phyloP scores from a whole-genome alignment of 2,113 vertebrate genomes.

The Heterotis niloticus region DNA sequence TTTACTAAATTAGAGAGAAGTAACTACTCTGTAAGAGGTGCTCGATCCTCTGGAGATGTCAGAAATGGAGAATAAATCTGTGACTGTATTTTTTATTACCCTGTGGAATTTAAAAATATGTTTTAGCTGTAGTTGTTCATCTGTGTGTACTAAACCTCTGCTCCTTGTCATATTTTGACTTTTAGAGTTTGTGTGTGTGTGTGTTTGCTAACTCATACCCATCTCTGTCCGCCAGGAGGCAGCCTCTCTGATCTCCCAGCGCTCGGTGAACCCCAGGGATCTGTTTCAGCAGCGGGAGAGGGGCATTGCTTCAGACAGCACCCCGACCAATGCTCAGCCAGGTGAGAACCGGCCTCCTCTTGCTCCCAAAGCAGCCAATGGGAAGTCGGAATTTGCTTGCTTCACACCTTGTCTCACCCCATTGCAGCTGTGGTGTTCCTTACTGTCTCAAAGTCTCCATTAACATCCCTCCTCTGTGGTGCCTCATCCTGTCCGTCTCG shows the following conservation, averaged over 20 bases:
- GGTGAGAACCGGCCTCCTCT: slow-evolving; percentile 54
- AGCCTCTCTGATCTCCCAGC: slow-evolving; percentile 61
- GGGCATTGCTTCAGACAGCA: slow-evolving; percentile 37
- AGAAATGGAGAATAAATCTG: too few relatives aligned
- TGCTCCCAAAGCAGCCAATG: slow-evolving; percentile 1
- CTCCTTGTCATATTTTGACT: too few relatives aligned
- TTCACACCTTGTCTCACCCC: background rate
- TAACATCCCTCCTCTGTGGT: background rate
- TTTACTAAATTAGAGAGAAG: too few relatives aligned
- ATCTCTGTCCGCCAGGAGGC: slow-evolving; percentile 63
- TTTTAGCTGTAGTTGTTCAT: background rate
- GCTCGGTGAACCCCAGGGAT: slow-evolving; percentile 73
- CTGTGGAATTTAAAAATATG: too few relatives aligned
- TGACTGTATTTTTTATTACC: too few relatives aligned
- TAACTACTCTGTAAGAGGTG: too few relatives aligned
- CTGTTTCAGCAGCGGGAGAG: slow-evolving; percentile 78
- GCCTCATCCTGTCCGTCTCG: slow-evolving; percentile 8
- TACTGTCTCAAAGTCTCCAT: background rate
- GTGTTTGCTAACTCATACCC: background rate
- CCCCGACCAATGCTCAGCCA: slow-evolving; percentile 47
- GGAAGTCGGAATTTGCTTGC: background rate
- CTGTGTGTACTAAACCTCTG: too few relatives aligned
- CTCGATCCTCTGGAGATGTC: too few relatives aligned
- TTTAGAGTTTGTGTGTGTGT: background rate
- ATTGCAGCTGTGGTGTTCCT: background rate